Conservation (phyloP, 35 echinoderm and acorn worm species). For the Hemicentrotus pulcherrimus region DNA sequence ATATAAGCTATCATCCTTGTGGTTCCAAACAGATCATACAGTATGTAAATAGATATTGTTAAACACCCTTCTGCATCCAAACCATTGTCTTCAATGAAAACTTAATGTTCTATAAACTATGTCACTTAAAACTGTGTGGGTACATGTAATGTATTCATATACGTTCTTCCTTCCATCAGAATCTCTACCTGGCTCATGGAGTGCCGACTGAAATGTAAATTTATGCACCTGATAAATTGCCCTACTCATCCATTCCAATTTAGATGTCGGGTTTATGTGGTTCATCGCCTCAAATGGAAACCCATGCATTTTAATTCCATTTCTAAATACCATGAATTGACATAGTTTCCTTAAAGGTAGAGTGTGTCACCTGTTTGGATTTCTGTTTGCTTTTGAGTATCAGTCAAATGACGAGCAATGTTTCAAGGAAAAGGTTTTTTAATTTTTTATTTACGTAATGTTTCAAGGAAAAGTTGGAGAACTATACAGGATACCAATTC, state of each 20-base stretch:
- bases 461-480: not conserved
- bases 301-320: not conserved
- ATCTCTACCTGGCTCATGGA: not conserved
- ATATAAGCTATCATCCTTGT: too few species aligned
- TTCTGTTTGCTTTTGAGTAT: not conserved
- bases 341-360: not conserved
- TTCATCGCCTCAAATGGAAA: slow-evolving; percentile 3
- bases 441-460: too few species aligned
- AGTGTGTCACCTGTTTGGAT: not conserved
- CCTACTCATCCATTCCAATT: not conserved
- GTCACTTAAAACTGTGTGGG: not conserved
- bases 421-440: not conserved
- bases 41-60: too few species aligned
- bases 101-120: too few species aligned
- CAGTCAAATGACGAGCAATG: not conserved
- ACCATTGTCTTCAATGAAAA: not conserved
- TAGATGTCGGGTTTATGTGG: not conserved
- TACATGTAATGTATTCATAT: not conserved
- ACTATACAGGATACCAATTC: too few species aligned
- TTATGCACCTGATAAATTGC: not conserved
- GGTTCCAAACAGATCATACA: too few species aligned
- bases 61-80: too few species aligned
- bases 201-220: not conserved
- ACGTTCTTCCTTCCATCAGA: not conserved
- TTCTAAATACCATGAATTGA: not conserved